These are phyloP conservation scores for Desmodus rotundus DNA, from an alignment of 2,113 vertebrate species.

Conservation along the genomic window DNA sequence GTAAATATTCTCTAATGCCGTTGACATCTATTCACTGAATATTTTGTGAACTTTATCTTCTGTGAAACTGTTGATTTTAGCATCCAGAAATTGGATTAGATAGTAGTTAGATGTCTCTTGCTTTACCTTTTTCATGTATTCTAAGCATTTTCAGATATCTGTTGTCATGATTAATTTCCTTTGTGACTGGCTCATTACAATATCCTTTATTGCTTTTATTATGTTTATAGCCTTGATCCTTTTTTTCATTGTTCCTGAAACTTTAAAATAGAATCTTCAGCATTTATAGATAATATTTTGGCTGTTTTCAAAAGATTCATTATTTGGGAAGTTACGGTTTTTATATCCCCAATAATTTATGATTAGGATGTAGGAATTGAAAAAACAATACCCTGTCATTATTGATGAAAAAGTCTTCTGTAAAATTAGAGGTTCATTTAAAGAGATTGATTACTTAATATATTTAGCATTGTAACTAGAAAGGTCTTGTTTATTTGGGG, in stretches of 20 bases:
- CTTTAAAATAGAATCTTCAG: conserved; percentile 29
- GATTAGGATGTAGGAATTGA: not conserved
- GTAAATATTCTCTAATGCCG: not conserved
- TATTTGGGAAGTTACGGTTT: not conserved
- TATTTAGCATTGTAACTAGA: not conserved
- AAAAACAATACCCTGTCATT: not conserved
- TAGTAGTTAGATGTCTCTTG: not conserved
- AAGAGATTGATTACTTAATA: not conserved
- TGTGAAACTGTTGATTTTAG: conserved; percentile 25
- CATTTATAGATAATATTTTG: not conserved
- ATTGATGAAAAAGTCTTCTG: not conserved
- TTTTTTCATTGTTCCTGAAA: not conserved
- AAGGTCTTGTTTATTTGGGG: not conserved
- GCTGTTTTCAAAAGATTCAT: conserved; percentile 1
- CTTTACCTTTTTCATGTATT: not conserved
- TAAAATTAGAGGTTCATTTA: not conserved
- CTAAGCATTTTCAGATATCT: not conserved
- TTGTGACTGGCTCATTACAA: not conserved
- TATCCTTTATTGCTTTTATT: not conserved
- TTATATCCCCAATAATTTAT: not conserved
- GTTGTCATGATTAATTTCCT: conserved; percentile 13
- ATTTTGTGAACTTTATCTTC: not conserved
- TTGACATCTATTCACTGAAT: conserved; percentile 3
- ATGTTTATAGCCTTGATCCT: not conserved
- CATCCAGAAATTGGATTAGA: not conserved